phyloP scores from a whole-genome alignment of 2,113 vertebrate species.

The Dasyprocta punctata region DNA sequence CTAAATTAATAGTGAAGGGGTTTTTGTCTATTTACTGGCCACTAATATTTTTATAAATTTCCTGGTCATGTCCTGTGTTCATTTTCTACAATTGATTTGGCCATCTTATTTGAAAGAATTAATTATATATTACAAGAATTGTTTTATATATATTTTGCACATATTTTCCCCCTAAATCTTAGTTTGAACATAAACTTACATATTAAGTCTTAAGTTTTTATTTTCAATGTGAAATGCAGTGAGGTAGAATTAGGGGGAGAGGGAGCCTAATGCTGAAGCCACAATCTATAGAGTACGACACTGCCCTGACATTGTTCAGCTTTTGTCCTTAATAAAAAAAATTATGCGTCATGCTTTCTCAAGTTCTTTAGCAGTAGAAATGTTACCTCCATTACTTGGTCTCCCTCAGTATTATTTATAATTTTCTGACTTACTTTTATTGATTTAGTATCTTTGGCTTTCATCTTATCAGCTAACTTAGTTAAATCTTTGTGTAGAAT shows the following conservation, averaged over 20 bases:
- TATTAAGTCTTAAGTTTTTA: slow-evolving; percentile 30
- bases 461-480: slow-evolving; percentile 30
- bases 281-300: neutral
- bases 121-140: neutral
- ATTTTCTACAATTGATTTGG: slow-evolving; percentile 13
- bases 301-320: neutral
- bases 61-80: slow-evolving; percentile 15
- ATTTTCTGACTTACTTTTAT: slow-evolving; percentile 21
- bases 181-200: neutral
- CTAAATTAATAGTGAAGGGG: slow-evolving; percentile 29
- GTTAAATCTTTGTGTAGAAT: slow-evolving; percentile 87
- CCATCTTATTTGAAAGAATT: slow-evolving; percentile 4
- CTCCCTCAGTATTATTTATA: neutral
- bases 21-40: neutral
- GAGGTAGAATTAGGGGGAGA: neutral
- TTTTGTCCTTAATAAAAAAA: slow-evolving; percentile 33
- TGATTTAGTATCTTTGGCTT: slow-evolving; percentile 4
- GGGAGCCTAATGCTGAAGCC: neutral
- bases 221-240: neutral
- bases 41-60: slow-evolving; percentile 20
- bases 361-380: neutral
- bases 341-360: neutral
- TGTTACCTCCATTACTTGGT: neutral
- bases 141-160: slow-evolving; percentile 4
- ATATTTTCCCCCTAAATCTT: neutral